These are phyloP conservation scores for Clusia tigrina DNA, from an alignment of 2,888 invertebrate genomes.

Conservation along the genomic window DNA sequence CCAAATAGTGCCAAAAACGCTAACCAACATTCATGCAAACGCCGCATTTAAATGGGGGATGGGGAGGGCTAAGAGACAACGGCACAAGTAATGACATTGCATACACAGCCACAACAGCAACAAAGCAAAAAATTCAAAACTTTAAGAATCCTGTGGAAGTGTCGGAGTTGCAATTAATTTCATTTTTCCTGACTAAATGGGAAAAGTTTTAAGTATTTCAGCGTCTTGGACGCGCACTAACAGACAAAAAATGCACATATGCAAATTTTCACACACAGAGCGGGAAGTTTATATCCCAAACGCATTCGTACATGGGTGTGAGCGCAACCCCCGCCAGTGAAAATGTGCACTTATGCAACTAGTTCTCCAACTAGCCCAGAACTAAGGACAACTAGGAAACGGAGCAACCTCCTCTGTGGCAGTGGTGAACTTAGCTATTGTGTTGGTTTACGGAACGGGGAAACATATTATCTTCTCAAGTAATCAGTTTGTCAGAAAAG, in stretches of 20 bases:
- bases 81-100: conserved; percentile 6
- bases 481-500: too few relatives aligned
- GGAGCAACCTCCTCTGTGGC: too few relatives aligned
- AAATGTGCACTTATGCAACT: too few relatives aligned
- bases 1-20: not conserved
- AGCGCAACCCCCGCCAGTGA: too few relatives aligned
- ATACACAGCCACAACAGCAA: not conserved
- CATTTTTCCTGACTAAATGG: conserved; percentile 44
- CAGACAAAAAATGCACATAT: not conserved
- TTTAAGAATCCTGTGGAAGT: not conserved
- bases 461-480: too few relatives aligned
- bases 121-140: not conserved
- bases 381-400: too few relatives aligned
- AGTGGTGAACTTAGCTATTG: too few relatives aligned
- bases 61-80: not conserved
- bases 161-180: conserved; percentile 9
- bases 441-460: too few relatives aligned
- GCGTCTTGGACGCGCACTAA: not conserved
- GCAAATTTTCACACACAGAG: conserved; percentile 2
- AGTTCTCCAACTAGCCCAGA: too few relatives aligned
- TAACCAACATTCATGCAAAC: not conserved
- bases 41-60: not conserved
- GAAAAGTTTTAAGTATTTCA: conserved; percentile 46
- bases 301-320: too few relatives aligned
- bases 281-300: too few relatives aligned